Base-by-base conservation (phyloP, 2,888 invertebrate genomes). In the Allacma fusca region DNA sequence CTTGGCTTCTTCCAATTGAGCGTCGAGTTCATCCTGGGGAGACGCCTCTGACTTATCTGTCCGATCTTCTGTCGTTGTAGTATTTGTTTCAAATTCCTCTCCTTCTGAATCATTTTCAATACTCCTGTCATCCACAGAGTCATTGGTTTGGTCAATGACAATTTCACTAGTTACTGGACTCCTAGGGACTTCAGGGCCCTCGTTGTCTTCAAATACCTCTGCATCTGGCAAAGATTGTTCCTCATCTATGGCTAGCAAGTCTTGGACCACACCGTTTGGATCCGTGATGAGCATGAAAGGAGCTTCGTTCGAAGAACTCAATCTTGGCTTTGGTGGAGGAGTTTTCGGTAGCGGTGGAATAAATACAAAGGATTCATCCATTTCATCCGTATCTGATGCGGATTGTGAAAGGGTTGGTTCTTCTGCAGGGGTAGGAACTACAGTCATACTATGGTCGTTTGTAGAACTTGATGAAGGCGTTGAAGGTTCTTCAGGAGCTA, bases 341-440 rank as follows among this genome's bases (percentile, higher is more conserved):
- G 79, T 76, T 68, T 81, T 82, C 28, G 80, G 79, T 29, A 78
- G 24, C 1, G 78, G 71, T n/a, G 82, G 82, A 12, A 62, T 24
- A 13, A 24, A 23, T 62, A 24, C 62, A 62, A 62, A 62, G 21
- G 62, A 62, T 24, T 62, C 62, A 26, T 62, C 62, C 4, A n/a
- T n/a, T n/a, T 50, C 19, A 50, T 50, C 50, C 9, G 34, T 9
- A 50, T 50, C 50, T 50, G 50, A 19, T 50, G n/a, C 4, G 2
- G 19, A 50, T 9, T 34, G 34, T 50, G 50, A 50, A 50, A 19
- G 9, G 19, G 50, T 19, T 2, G 50, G 7, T 34, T 34, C n/a
- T n/a, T n/a, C n/a, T n/a, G n/a, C 34, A 34, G 34, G 5, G 5
- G 34, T 34, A 34, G 34, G 34, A 34, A 34, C 34, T 34, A 7